phyloP scores from a whole-genome alignment of 1,140 invertebrate genomes.

The Pararge aegeria region DNA sequence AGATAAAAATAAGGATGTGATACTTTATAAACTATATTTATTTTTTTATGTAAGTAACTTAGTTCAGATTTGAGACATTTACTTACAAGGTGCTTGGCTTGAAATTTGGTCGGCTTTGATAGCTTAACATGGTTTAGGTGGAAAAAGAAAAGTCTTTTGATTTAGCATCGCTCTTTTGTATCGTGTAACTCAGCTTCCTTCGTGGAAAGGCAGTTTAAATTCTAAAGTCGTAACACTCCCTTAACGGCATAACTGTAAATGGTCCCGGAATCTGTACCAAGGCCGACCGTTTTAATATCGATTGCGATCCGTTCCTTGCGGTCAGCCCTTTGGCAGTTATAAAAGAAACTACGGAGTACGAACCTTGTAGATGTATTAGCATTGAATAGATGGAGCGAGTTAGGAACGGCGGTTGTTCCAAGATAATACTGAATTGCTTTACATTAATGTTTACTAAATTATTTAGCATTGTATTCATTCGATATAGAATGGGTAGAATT shows the following conservation, averaged over 20 bases:
- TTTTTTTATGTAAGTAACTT: no score
- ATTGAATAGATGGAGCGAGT: slow-evolving; percentile 2
- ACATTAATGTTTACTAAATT: slow-evolving; percentile 5
- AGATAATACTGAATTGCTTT: neutral
- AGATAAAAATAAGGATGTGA: no score
- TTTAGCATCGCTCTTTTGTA: no score
- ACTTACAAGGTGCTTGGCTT: no score
- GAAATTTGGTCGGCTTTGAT: no score
- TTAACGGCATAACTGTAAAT: slow-evolving; percentile 34
- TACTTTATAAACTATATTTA: no score
- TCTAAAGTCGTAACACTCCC: no score
- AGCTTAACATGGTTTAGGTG: no score
- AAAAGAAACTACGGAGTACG: slow-evolving; percentile 4
- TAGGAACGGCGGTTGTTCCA: neutral
- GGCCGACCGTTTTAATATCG: slow-evolving; percentile 44
- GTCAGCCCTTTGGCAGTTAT: slow-evolving; percentile 10
- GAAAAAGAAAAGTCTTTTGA: no score
- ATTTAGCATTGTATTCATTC: neutral
- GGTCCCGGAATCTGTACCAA: slow-evolving; percentile 51
- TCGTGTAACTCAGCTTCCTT: no score
- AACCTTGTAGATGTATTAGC: slow-evolving; percentile 3
- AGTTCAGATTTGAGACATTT: no score
- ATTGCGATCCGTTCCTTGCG: slow-evolving; percentile 22
- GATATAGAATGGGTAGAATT: neutral
- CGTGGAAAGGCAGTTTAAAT: no score